Percentiles rank a stretch among this genome's conserved stretches.
Conservation (phyloP, 2,888 invertebrate species). For the Salpingus planirostris region DNA sequence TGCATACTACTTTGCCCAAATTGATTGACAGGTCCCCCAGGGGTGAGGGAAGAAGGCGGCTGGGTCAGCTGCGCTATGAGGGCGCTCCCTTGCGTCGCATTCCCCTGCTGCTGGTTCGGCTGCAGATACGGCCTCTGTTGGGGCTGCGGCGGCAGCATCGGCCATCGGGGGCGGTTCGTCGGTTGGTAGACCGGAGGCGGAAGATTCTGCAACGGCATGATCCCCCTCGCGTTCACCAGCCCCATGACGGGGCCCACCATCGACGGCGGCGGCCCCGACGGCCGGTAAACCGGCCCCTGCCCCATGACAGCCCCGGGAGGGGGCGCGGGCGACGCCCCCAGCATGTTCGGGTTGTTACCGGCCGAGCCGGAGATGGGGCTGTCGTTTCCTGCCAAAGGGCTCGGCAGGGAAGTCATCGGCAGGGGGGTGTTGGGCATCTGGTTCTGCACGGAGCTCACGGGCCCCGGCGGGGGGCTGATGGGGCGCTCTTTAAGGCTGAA, state of each 20-base stretch:
- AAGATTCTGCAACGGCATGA: constrained; percentile 20
- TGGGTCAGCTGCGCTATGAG: constrained; percentile 51
- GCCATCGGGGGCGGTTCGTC: constrained; percentile 35
- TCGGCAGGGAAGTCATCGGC: constrained; percentile 43
- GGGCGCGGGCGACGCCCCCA: constrained; percentile 24
- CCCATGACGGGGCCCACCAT: constrained; percentile 25
- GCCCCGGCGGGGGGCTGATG: constrained; percentile 50
- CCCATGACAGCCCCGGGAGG: constrained; percentile 28
- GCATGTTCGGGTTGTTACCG: constrained; percentile 29
- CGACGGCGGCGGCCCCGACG: constrained; percentile 29
- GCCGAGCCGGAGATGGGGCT: constrained; percentile 42
- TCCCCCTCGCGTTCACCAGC: constrained; percentile 28
- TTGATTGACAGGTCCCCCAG: constrained; percentile 40
- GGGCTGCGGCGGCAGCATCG: constrained; percentile 54
- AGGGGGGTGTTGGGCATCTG: constrained; percentile 33
- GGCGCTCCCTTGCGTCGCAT: constrained; percentile 45
- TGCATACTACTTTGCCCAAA: constrained; percentile 44
- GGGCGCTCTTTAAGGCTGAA: constrained; percentile 57
- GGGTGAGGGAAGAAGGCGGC: constrained; percentile 46
- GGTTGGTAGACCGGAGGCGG: constrained; percentile 13
- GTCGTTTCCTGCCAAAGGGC: constrained; percentile 48
- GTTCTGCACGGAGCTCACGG: constrained; percentile 31
- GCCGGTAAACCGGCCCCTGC: constrained; percentile 41
- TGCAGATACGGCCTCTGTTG: constrained; percentile 33
- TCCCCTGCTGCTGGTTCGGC: constrained; percentile 20